A percentile compares a stretch with the other conserved stretches of the same genome.
These are phyloP conservation scores for Aleiodes sp. DNA, from an alignment of 1,140 invertebrate genomes.

Conservation along the genomic window DNA sequence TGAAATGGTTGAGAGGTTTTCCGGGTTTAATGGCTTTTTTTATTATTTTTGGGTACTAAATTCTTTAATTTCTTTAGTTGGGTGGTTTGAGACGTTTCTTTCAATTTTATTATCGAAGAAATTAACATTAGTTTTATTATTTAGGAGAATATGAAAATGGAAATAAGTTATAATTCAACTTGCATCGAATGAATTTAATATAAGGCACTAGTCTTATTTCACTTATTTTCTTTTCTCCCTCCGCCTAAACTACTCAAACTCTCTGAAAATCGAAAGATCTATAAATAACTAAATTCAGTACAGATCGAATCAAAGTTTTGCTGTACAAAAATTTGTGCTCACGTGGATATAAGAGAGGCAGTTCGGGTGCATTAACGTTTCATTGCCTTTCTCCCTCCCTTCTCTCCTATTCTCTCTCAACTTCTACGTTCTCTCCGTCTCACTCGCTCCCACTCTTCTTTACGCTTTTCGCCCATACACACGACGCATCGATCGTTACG, in stretches of 20 bases:
- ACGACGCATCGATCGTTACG: conserved; percentile 50
- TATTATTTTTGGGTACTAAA: too few relatives aligned
- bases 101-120: too few relatives aligned
- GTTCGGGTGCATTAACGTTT: conserved; percentile 50
- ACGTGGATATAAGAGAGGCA: background rate
- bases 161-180: too few relatives aligned
- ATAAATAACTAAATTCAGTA: conserved; percentile 4
- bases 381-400: conserved; percentile 34
- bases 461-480: conserved; percentile 35
- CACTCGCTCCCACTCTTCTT: conserved; percentile 33
- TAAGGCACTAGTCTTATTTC: background rate
- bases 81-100: too few relatives aligned
- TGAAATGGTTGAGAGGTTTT: too few relatives aligned
- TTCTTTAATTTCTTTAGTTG: too few relatives aligned
- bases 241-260: conserved; percentile 38
- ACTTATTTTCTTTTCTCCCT: background rate
- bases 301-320: background rate
- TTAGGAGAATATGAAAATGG: too few relatives aligned
- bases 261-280: conserved; percentile 36
- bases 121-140: too few relatives aligned
- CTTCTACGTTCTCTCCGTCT: background rate
- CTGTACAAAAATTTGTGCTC: background rate
- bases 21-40: too few relatives aligned
- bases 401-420: background rate
- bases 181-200: too few relatives aligned